phyloP scores from a whole-genome alignment of 2,888 invertebrate species.

The Coelinius sp. region DNA sequence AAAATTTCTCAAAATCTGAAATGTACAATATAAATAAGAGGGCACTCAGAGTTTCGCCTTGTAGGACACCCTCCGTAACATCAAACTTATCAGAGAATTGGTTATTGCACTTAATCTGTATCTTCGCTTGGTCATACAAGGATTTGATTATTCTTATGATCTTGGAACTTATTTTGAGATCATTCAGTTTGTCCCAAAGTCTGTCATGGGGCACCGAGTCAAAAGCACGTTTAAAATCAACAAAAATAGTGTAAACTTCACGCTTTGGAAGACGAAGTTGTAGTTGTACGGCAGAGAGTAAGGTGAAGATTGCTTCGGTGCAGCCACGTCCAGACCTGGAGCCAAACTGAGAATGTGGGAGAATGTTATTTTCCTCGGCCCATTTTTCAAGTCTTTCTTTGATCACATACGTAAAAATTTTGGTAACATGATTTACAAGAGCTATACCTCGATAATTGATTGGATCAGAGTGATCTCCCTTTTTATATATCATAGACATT shows the following conservation, averaged over 20 bases:
- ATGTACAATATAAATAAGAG: too few species aligned
- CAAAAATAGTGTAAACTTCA: constrained; percentile 30
- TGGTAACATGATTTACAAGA: constrained; percentile 34
- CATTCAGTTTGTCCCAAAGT: not conserved
- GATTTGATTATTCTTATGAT: constrained; percentile 32
- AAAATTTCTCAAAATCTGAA: too few species aligned
- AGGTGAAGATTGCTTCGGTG: constrained; percentile 37
- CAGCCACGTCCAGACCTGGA: constrained; percentile 40
- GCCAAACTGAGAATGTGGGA: constrained; percentile 39
- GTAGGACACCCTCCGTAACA: too few species aligned
- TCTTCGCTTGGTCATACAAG: constrained; percentile 33
- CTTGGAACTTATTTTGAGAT: constrained; percentile 27
- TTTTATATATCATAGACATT: constrained; percentile 36
- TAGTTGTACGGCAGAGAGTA: constrained; percentile 18
- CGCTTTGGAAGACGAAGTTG: constrained; percentile 28
- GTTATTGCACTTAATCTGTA: constrained; percentile 18
- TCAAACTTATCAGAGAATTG: constrained; percentile 26
- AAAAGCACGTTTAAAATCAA: constrained; percentile 24
- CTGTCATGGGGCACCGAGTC: not conserved
- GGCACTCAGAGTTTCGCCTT: too few species aligned
- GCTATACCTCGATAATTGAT: constrained; percentile 42
- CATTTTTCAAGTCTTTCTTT: constrained; percentile 23
- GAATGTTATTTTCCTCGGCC: constrained; percentile 20
- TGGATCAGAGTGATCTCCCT: constrained; percentile 33
- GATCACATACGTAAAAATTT: constrained; percentile 35